A percentile compares a stretch with the other conserved stretches of the same genome.
Evolutionary conservation across 2,888 invertebrate genomes (phyloP).

Genomic region (Chrysopilus asiliformis): DNA sequence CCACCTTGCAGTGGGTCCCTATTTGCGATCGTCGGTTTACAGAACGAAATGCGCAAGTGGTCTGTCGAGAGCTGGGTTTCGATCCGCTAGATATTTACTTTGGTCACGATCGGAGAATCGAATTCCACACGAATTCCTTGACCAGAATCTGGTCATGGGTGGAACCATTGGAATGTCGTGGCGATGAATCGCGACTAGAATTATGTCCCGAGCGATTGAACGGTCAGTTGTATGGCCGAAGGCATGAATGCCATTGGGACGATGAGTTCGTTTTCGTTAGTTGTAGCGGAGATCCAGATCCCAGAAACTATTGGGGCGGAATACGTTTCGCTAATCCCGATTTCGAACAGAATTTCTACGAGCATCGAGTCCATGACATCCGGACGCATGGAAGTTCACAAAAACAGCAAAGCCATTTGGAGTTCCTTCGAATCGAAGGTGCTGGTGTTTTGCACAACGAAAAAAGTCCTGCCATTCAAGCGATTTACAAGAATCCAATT

Average conservation of each 20-base stretch:
- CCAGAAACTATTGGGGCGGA: constrained; percentile 87
- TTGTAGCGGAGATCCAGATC: constrained; percentile 54
- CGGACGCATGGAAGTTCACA: constrained; percentile 59
- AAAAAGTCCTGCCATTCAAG: constrained; percentile 83
- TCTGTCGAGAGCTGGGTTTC: constrained; percentile 84
- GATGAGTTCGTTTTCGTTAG: constrained; percentile 85
- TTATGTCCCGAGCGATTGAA: constrained; percentile 81
- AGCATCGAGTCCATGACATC: constrained; percentile 67
- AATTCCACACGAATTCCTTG: constrained; percentile 78
- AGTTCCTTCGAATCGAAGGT: constrained; percentile 71
- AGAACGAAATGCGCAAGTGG: constrained; percentile 91
- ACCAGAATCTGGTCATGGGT: constrained; percentile 90
- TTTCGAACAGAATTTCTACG: constrained; percentile 76
- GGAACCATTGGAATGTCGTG: constrained; percentile 75
- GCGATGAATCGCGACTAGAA: constrained; percentile 60
- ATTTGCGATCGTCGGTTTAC: constrained; percentile 93
- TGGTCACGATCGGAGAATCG: constrained; percentile 69
- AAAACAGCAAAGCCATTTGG: constrained; percentile 61
- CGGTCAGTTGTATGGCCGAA: constrained; percentile 75
- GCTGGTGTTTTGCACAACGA: constrained; percentile 94
- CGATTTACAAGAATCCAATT: constrained; percentile 73
- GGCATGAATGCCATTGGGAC: constrained; percentile 79
- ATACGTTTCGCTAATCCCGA: constrained; percentile 81
- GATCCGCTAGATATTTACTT: constrained; percentile 82
- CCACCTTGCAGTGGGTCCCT: constrained; percentile 92